These are phyloP conservation scores for Philaethria dido DNA, from an alignment of 2,888 invertebrate species.

Conservation along the genomic window DNA sequence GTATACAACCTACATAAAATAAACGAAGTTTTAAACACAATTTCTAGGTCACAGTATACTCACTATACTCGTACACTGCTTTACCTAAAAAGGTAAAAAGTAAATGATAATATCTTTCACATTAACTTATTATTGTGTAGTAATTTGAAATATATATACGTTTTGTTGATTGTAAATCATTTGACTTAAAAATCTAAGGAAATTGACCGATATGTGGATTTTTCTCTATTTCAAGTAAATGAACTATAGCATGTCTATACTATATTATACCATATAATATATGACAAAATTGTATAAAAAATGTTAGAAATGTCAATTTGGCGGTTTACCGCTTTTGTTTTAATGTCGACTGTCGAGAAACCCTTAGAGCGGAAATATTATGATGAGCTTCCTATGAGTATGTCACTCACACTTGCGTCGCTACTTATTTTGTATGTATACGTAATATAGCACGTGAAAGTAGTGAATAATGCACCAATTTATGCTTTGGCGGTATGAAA, in stretches of 20 bases:
- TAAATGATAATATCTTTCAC: neutral
- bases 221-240: too few species aligned
- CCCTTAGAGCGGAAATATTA: slow-evolving; percentile 17
- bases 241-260: too few species aligned
- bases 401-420: slow-evolving; percentile 2
- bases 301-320: neutral
- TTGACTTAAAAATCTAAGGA: neutral
- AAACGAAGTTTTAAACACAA: neutral
- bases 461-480: neutral
- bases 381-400: slow-evolving; percentile 11
- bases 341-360: slow-evolving; percentile 13
- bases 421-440: neutral
- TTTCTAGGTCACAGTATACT: slow-evolving; percentile 11
- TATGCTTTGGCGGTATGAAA: neutral
- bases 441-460: neutral
- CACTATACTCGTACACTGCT: too few species aligned
- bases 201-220: too few species aligned
- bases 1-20: slow-evolving; percentile 13
- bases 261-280: too few species aligned
- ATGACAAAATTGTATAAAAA: neutral
- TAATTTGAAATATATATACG: too few species aligned
- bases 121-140: neutral
- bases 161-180: too few species aligned
- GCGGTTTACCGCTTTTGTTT: neutral
- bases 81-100: slow-evolving; percentile 10